phyloP scores from a whole-genome alignment of 1,140 invertebrate genomes.

The Lasioglossum albipes region DNA sequence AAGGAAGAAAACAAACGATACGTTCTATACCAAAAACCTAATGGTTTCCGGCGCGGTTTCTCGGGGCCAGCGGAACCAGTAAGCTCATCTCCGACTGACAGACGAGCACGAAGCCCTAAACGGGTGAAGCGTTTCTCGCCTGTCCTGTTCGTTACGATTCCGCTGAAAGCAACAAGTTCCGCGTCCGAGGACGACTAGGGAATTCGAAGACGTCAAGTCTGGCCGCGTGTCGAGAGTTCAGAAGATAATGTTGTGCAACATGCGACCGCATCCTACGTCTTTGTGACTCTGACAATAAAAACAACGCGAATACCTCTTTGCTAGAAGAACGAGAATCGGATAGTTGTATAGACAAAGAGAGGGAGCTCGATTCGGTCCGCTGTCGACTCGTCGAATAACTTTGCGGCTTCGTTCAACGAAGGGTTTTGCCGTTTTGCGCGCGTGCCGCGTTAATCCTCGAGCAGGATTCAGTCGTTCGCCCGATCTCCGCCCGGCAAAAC shows the following conservation, averaged over 20 bases:
- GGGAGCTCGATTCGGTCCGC: not conserved
- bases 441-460: constrained; percentile 40
- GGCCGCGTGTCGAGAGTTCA: not conserved
- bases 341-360: no score
- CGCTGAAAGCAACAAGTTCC: constrained; percentile 56
- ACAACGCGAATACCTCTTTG: no score
- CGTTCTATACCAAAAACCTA: no score
- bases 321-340: no score
- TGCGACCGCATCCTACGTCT: not conserved
- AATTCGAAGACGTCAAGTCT: not conserved
- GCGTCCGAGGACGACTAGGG: constrained; percentile 26
- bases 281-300: not conserved
- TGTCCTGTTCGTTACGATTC: constrained; percentile 22
- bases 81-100: not conserved
- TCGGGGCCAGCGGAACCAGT: no score
- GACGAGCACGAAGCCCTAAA: constrained; percentile 17
- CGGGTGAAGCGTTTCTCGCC: constrained; percentile 36
- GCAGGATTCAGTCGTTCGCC: constrained; percentile 37
- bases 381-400: not conserved
- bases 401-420: not conserved
- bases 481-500: constrained; percentile 18
- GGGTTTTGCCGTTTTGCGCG: constrained; percentile 18
- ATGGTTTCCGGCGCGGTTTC: no score
- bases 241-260: constrained; percentile 13
- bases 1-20: no score